phyloP scores from a whole-genome alignment of 2,113 vertebrate genomes.

The Tyrannus savana region DNA sequence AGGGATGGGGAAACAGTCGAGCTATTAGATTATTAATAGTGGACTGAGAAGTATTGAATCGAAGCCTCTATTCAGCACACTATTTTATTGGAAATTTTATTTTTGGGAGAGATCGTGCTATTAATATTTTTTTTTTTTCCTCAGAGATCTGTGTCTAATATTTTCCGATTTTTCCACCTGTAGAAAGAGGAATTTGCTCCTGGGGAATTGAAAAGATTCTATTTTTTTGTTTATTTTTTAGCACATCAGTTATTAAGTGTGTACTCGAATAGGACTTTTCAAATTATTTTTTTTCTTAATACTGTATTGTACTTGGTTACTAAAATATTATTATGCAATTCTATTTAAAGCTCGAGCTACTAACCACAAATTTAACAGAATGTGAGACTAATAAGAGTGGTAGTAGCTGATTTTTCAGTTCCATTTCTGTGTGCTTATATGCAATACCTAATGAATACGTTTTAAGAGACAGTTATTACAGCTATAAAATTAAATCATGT shows the following conservation, averaged over 20 bases:
- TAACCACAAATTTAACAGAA: background rate
- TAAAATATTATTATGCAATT: constrained; percentile 3
- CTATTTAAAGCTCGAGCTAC: constrained; percentile 32
- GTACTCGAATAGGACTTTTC: constrained; percentile 20
- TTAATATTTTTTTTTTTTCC: background rate
- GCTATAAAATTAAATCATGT: background rate
- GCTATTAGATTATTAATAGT: background rate
- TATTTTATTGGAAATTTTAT: background rate
- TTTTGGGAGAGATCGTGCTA: background rate
- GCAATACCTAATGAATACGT: constrained; percentile 29
- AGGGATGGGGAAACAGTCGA: background rate
- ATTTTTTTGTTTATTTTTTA: background rate
- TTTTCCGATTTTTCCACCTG: background rate
- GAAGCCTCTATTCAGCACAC: background rate
- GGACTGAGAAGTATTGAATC: background rate
- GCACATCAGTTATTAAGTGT: background rate
- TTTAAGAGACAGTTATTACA: background rate
- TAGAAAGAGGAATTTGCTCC: background rate
- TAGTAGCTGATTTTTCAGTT: constrained; percentile 31
- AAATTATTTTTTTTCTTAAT: background rate
- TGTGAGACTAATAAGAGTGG: background rate
- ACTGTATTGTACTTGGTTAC: constrained; percentile 44
- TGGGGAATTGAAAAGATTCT: background rate
- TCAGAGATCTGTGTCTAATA: background rate
- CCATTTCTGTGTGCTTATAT: constrained; percentile 27